These are phyloP conservation scores for Merluccius polli DNA, from an alignment of 2,797 vertebrate species.

Conservation along the genomic window DNA sequence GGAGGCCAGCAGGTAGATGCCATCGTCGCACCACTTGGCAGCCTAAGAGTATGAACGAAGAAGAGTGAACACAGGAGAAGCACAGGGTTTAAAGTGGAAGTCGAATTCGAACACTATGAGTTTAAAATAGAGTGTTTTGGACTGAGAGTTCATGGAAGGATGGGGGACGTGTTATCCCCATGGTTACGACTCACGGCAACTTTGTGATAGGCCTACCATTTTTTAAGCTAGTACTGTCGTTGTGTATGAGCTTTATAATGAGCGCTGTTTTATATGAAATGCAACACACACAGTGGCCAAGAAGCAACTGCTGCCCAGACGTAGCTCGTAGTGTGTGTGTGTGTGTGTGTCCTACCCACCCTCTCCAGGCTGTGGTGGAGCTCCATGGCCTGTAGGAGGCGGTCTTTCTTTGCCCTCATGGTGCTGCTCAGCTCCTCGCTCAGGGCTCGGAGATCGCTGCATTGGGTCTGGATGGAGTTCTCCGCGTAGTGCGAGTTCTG, in stretches of 20 bases:
- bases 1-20: slow-evolving; percentile 92
- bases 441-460: slow-evolving; percentile 80
- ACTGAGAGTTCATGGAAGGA: too few relatives aligned
- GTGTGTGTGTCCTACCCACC: slow-evolving; percentile 59
- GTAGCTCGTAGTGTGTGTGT: too few relatives aligned
- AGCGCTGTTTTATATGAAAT: too few relatives aligned
- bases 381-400: slow-evolving; percentile 85
- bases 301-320: too few relatives aligned
- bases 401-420: slow-evolving; percentile 69
- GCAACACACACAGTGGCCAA: too few relatives aligned
- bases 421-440: slow-evolving; percentile 68
- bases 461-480: slow-evolving; percentile 92
- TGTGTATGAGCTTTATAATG: too few relatives aligned
- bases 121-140: too few relatives aligned
- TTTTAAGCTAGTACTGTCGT: too few relatives aligned
- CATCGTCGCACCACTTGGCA: slow-evolving; percentile 90
- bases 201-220: too few relatives aligned
- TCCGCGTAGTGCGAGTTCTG: slow-evolving; percentile 88
- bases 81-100: not conserved
- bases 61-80: not conserved
- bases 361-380: slow-evolving; percentile 84
- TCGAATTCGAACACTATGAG: too few relatives aligned
- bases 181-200: too few relatives aligned
- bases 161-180: too few relatives aligned
- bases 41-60: slow-evolving; percentile 65